phyloP scores from a whole-genome alignment of 2,888 invertebrate genomes.

The Drosophila nigricruria region DNA sequence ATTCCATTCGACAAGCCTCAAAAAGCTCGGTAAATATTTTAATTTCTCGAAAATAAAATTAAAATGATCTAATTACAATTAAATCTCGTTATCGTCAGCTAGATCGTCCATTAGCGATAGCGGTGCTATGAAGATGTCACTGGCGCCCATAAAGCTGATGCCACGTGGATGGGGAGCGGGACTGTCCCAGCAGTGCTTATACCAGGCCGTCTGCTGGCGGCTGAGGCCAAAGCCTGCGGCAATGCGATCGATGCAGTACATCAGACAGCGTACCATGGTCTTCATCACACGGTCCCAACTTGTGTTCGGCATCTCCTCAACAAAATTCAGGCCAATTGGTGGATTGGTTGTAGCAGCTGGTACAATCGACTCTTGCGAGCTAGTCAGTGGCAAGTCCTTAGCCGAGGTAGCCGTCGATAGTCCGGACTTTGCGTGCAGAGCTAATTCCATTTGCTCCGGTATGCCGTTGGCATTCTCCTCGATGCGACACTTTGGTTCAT shows the following conservation, averaged over 20 bases:
- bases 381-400: neutral
- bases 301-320: neutral
- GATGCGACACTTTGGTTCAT: neutral
- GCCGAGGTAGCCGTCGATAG: accelerated
- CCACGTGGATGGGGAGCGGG: conserved; percentile 32
- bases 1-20: neutral
- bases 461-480: neutral
- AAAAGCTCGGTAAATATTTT: neutral
- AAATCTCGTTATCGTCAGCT: neutral
- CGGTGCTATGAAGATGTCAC: neutral
- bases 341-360: neutral
- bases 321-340: neutral
- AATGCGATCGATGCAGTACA: conserved; percentile 29
- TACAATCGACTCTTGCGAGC: neutral
- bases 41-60: neutral
- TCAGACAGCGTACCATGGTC: conserved; percentile 22
- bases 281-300: conserved; percentile 16
- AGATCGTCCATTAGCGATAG: neutral
- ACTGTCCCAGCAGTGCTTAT: conserved; percentile 61
- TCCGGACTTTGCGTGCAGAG: conserved; percentile 11
- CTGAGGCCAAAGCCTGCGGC: conserved; percentile 57
- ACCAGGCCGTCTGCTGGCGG: conserved; percentile 51
- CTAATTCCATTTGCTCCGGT: conserved; percentile 21
- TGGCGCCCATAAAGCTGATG: neutral
- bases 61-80: neutral